phyloP scores from a whole-genome alignment of 2,888 invertebrate species.

The Tachina lurida region DNA sequence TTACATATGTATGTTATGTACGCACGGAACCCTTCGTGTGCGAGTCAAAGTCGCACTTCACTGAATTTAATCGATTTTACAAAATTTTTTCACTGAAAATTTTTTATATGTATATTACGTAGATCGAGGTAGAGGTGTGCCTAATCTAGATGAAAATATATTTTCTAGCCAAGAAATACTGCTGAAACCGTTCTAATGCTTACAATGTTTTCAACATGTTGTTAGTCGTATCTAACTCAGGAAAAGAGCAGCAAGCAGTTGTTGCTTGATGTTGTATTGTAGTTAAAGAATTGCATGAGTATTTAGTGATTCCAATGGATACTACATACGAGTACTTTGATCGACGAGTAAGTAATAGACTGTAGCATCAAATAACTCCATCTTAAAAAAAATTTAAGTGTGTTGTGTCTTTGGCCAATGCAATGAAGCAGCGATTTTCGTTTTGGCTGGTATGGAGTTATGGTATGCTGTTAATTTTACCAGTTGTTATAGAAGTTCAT shows the following conservation, averaged over 20 bases:
- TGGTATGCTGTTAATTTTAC: slow-evolving; percentile 24
- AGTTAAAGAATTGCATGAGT: slow-evolving; percentile 13
- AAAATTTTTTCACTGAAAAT: too few relatives aligned
- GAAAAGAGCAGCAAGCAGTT: slow-evolving; percentile 32
- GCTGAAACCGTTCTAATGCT: slow-evolving; percentile 41
- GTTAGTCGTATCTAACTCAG: slow-evolving; percentile 14
- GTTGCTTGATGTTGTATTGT: slow-evolving; percentile 5
- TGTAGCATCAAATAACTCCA: slow-evolving; percentile 27
- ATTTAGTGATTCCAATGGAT: slow-evolving; percentile 46
- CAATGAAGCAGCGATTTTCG: not conserved
- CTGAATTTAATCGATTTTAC: too few relatives aligned
- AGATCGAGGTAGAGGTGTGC: not conserved
- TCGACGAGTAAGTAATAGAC: slow-evolving; percentile 54
- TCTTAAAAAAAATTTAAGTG: not conserved
- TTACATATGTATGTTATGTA: too few relatives aligned
- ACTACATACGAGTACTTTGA: slow-evolving; percentile 43
- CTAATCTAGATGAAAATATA: not conserved
- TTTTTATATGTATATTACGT: too few relatives aligned
- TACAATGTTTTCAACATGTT: slow-evolving; percentile 52
- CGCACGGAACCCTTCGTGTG: too few relatives aligned
- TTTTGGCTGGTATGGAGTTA: slow-evolving; percentile 1
- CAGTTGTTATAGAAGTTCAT: slow-evolving; percentile 5
- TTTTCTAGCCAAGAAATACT: slow-evolving; percentile 1
- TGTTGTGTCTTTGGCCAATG: slow-evolving; percentile 17
- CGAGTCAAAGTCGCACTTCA: too few relatives aligned